phyloP scores from a whole-genome alignment of 1,140 invertebrate genomes.

The Drosophila tristis region DNA sequence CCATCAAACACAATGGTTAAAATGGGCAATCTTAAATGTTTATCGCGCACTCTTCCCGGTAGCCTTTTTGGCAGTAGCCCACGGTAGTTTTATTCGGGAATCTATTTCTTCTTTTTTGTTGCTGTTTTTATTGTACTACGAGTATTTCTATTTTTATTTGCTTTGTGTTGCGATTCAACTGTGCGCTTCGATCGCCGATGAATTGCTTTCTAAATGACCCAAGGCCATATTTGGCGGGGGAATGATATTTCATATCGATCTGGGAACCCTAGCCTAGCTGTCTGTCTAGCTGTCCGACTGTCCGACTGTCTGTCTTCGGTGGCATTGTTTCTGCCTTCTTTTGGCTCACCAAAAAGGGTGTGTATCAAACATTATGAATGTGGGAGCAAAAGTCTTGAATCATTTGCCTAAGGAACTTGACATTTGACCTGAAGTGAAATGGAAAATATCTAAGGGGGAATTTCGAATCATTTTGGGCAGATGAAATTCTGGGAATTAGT shows the following conservation, averaged over 20 bases:
- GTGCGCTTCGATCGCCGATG: slow-evolving; percentile 50
- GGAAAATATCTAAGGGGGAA: neutral
- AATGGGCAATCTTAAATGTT: slow-evolving; percentile 69
- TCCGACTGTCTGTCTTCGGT: slow-evolving; percentile 31
- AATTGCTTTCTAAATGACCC: slow-evolving; percentile 80
- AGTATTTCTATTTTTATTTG: slow-evolving; percentile 42
- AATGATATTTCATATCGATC: slow-evolving; percentile 78
- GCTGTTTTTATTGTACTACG: slow-evolving; percentile 17
- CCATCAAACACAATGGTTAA: slow-evolving; percentile 74
- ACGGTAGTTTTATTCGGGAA: slow-evolving; percentile 66
- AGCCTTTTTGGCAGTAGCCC: slow-evolving; percentile 76
- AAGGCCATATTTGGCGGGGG: slow-evolving; percentile 53
- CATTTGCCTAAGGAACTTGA: slow-evolving; percentile 27
- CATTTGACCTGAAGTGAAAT: slow-evolving; percentile 29
- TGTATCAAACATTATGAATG: slow-evolving; percentile 20
- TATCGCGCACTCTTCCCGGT: slow-evolving; percentile 77
- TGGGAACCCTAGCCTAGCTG: slow-evolving; percentile 36
- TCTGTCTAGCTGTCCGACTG: slow-evolving; percentile 20
- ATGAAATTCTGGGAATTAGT: slow-evolving; percentile 12
- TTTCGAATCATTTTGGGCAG: too few relatives aligned
- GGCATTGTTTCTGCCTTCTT: slow-evolving; percentile 23
- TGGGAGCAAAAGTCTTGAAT: slow-evolving; percentile 22
- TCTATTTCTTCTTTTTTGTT: slow-evolving; percentile 1
- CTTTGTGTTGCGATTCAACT: slow-evolving; percentile 36
- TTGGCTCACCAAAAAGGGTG: slow-evolving; percentile 4